Evolutionary conservation across 1,140 invertebrate species (phyloP), one percentile per base, ranked within the genome.

Genomic region (Euwallacea fornicatus): DNA sequence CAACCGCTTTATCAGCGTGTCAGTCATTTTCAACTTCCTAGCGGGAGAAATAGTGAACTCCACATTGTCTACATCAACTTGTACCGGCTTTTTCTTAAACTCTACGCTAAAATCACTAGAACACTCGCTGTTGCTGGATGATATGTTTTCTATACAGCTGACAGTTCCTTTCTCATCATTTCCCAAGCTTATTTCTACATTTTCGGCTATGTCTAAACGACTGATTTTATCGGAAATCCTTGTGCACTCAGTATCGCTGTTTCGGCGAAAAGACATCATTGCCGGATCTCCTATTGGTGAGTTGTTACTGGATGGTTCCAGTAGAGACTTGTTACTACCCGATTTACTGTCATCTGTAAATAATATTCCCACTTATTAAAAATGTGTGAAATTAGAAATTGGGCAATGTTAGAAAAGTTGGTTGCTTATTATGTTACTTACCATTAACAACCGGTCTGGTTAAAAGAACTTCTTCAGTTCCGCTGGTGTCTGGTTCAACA

Each of bases 171-270:
- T 65, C 13, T 74, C 61, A 8, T 66, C 66, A 69, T 76, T 76
- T 2, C 68, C 71, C 7, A 78, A 56, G 13, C 54, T 73, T 61
- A 79, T 69, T 74, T 79, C 78, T 58, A 76, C 68, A 42, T 74
- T 71, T 60, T 78, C 77, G 11, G 70, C 71, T 41, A 73, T 74
- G 59, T 74, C 70, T 41, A 75, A 69, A 44, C 66, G 58, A 44
- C 73, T 76, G 10, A 74, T 79, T 73, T 76, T 79, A 59, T 78
- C 76, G n/a, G 76, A 77, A 41, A 56, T 76, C 74, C 63, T 74
- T 76, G 72, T 74, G 11, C 13, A 54, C 33, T 53, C 50, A 2
- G 47, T 41, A 54, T 78, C 76, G 62, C 76, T 78, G 50, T 77
- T 76, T 64, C 75, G 65, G 10, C 78, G 58, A 0, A 13, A 44